Conservation (phyloP, 2,888 invertebrate genomes). For the Limnephilus auricula region DNA sequence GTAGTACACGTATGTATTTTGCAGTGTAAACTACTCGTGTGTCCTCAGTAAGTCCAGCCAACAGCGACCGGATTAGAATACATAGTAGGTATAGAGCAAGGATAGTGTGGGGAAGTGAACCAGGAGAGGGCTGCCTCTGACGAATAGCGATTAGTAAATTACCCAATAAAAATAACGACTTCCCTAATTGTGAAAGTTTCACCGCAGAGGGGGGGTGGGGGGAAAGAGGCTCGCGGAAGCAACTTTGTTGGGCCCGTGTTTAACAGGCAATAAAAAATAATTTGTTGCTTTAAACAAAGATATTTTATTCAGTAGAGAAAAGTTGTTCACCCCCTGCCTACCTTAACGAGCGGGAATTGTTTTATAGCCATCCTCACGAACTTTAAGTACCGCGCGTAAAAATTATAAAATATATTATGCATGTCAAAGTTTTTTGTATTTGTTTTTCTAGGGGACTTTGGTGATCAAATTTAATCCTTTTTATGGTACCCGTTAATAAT, state of each 20-base stretch:
- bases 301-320: conserved; percentile 37
- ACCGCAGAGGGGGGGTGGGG: conserved; percentile 7
- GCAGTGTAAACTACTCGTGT: neutral
- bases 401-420: neutral
- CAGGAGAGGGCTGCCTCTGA: conserved; percentile 37
- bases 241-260: conserved; percentile 43
- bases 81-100: neutral
- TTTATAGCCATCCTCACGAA: neutral
- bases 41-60: neutral
- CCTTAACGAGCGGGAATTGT: conserved; percentile 2
- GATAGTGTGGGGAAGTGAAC: neutral
- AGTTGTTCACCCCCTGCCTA: conserved; percentile 16
- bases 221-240: neutral
- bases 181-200: conserved; percentile 50
- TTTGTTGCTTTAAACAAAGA: conserved; percentile 47
- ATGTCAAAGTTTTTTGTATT: neutral
- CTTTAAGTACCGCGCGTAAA: neutral
- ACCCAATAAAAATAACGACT: conserved; percentile 56
- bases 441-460: neutral
- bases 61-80: neutral
- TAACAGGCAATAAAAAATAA: conserved; percentile 50
- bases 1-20: neutral
- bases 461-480: neutral
- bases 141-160: conserved; percentile 56
- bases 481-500: neutral